Conservation (phyloP, 2,888 invertebrate genomes). For the Craniophora ligustri region DNA sequence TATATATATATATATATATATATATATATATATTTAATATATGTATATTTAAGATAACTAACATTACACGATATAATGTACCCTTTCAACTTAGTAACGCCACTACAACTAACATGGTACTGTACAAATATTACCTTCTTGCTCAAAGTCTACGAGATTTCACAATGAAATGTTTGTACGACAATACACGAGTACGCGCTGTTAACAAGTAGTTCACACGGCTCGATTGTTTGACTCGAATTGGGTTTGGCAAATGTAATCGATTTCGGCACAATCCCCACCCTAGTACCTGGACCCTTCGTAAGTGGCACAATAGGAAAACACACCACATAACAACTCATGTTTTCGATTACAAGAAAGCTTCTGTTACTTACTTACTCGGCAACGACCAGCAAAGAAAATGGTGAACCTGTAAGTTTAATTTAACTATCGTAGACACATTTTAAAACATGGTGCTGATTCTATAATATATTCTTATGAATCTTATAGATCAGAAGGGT, state of each 20-base stretch:
- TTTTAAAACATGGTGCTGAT: too few species aligned
- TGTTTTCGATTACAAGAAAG: conserved; percentile 10
- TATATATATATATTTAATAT: too few species aligned
- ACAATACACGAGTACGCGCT: conserved; percentile 16
- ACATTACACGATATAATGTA: too few species aligned
- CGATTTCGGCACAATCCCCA: conserved; percentile 33
- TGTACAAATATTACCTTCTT: not conserved
- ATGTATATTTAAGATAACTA: too few species aligned
- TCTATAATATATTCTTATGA: too few species aligned
- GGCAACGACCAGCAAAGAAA: not conserved
- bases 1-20: too few species aligned
- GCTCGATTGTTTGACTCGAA: conserved; percentile 41
- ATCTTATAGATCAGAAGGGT: too few species aligned
- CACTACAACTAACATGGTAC: not conserved
- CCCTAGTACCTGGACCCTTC: conserved; percentile 36
- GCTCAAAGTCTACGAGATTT: not conserved
- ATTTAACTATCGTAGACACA: too few species aligned
- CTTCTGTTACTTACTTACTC: not conserved
- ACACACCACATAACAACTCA: conserved; percentile 23
- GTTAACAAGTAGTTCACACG: conserved; percentile 35
- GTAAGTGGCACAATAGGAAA: conserved; percentile 36
- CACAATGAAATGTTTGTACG: not conserved
- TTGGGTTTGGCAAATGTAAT: conserved; percentile 41
- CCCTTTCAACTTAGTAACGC: not conserved
- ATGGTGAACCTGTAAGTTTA: not conserved